Conservation (phyloP, 2,888 invertebrate genomes). For the Crioceris asparagi region DNA sequence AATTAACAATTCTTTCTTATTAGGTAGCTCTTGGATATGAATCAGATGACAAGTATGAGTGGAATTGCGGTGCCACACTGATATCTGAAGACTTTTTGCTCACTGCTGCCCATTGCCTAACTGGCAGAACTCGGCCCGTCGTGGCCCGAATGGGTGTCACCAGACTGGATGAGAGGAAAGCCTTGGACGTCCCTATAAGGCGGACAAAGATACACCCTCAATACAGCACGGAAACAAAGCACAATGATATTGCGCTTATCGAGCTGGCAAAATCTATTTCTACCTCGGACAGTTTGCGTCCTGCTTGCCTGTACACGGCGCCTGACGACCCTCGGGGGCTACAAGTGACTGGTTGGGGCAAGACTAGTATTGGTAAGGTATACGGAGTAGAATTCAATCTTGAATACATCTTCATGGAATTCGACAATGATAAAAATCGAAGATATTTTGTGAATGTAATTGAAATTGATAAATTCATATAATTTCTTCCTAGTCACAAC, state of each 20-base stretch:
- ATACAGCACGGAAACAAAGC: constrained; percentile 30
- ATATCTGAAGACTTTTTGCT: constrained; percentile 43
- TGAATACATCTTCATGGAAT: no score
- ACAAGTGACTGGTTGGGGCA: constrained; percentile 41
- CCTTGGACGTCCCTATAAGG: constrained; percentile 27
- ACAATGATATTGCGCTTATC: constrained; percentile 38
- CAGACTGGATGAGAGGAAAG: constrained; percentile 4
- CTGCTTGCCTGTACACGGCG: constrained; percentile 39
- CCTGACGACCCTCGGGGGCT: constrained; percentile 29
- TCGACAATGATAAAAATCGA: no score
- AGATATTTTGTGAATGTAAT: no score
- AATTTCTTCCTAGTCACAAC: no score
- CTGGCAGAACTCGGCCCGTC: constrained; percentile 18
- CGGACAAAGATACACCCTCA: constrained; percentile 33
- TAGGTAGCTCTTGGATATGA: constrained; percentile 39
- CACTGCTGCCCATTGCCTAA: constrained; percentile 49
- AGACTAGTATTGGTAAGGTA: constrained; percentile 17
- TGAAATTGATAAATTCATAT: no score
- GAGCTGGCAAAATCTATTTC: constrained; percentile 27
- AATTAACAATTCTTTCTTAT: no score
- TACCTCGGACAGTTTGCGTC: constrained; percentile 31
- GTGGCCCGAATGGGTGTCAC: constrained; percentile 24
- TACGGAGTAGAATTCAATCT: no score
- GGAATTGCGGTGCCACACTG: constrained; percentile 45
- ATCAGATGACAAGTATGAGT: constrained; percentile 19